Evolutionary conservation across 1,140 invertebrate genomes (phyloP).

Genomic region (Linepithema humile): DNA sequence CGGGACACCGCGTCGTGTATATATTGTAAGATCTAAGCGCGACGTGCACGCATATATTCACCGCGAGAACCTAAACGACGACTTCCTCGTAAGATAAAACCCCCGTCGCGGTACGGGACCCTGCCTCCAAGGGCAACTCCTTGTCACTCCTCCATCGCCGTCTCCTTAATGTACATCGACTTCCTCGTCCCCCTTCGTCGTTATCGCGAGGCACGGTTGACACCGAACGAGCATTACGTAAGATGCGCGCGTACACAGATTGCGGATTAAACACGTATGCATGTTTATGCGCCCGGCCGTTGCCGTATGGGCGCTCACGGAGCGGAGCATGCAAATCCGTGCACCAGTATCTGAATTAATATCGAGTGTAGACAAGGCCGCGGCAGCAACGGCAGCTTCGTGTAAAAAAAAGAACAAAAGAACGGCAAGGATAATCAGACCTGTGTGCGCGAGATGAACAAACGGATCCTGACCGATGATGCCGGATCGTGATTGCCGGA

Average conservation of each 20-base stretch:
- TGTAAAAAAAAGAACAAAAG: conserved; percentile 46
- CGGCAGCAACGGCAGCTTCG: background rate
- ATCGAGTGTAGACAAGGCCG: conserved; percentile 67
- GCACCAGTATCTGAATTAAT: conserved; percentile 75
- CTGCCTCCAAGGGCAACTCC: background rate
- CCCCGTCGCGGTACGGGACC: conserved; percentile 38
- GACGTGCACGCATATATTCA: conserved; percentile 42
- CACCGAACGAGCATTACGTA: conserved; percentile 56
- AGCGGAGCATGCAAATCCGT: conserved; percentile 70
- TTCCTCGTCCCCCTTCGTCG: conserved; percentile 30
- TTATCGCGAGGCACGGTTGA: conserved; percentile 41
- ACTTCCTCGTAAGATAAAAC: conserved; percentile 63
- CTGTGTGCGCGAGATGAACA: conserved; percentile 63
- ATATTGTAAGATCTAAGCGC: conserved; percentile 12
- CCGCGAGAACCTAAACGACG: conserved; percentile 14
- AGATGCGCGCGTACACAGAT: conserved; percentile 29
- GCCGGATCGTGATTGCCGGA: conserved; percentile 37
- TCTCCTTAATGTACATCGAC: background rate
- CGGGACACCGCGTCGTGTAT: background rate
- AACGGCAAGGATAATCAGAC: conserved; percentile 53
- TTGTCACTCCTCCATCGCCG: background rate
- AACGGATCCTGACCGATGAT: conserved; percentile 72
- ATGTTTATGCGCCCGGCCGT: background rate
- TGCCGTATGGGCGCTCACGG: background rate
- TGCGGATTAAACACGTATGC: conserved; percentile 30